Conservation (phyloP, 2,888 invertebrate genomes). For the Pheosia tremula region DNA sequence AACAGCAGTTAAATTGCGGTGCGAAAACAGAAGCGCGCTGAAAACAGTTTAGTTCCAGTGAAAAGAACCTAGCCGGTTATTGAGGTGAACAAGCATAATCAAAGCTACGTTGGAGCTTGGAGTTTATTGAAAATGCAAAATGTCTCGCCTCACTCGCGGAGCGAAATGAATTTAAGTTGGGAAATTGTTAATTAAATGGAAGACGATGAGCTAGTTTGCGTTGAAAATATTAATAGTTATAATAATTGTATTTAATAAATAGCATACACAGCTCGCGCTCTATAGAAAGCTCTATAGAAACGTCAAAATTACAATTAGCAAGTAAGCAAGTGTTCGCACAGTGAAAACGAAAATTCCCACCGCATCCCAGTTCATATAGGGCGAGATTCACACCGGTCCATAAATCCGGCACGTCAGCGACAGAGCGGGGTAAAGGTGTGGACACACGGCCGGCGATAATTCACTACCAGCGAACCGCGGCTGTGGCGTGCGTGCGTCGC, state of each 20-base stretch:
- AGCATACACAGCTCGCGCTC: no score
- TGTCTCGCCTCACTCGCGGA: conserved; percentile 35
- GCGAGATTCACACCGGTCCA: conserved; percentile 52
- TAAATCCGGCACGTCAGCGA: conserved; percentile 66
- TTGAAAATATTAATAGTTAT: conserved; percentile 1
- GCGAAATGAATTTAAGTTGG: conserved; percentile 47
- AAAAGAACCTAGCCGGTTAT: conserved; percentile 75
- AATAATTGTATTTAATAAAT: no score
- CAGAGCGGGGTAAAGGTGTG: conserved; percentile 70
- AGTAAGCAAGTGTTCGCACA: no score
- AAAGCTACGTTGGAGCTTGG: conserved; percentile 52
- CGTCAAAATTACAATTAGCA: no score
- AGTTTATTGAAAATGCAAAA: conserved; percentile 65
- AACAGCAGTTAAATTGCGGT: conserved; percentile 83
- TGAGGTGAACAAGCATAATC: conserved; percentile 58
- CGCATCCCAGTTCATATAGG: conserved; percentile 36
- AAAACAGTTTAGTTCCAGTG: conserved; percentile 76
- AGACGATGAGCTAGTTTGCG: conserved; percentile 10
- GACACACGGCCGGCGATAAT: conserved; percentile 61
- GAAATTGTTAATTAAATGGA: conserved; percentile 32
- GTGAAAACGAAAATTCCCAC: conserved; percentile 7
- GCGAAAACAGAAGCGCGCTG: conserved; percentile 80
- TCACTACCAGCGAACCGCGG: conserved; percentile 45
- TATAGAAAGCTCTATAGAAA: no score
- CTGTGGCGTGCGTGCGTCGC: conserved; percentile 59